A percentile compares a stretch with the other conserved stretches of the same genome.
These are phyloP conservation scores for Pinna nobilis DNA, from an alignment of 1,140 invertebrate genomes.

Conservation along the genomic window DNA sequence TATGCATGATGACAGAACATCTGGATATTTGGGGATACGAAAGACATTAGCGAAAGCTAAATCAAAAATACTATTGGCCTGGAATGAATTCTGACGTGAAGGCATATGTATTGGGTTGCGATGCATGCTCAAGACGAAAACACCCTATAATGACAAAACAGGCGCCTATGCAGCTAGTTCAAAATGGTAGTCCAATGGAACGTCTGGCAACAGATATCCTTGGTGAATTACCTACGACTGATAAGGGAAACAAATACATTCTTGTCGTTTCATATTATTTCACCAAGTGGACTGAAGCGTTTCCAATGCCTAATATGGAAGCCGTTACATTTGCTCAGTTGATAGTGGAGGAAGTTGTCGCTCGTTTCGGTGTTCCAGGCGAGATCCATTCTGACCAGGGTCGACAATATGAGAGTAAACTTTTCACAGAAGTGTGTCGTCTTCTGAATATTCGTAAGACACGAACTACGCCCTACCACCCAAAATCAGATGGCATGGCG, in stretches of 20 bases:
- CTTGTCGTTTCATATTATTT: conserved; percentile 31
- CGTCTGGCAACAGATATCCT: conserved; percentile 39
- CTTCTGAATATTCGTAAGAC: conserved; percentile 41
- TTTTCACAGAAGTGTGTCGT: conserved; percentile 35
- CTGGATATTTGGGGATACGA: conserved; percentile 1
- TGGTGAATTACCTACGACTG: background rate
- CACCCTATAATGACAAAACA: background rate
- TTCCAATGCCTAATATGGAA: conserved; percentile 47
- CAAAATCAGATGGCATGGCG: conserved; percentile 46
- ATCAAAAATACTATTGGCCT: conserved; percentile 12
- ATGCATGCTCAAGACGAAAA: background rate
- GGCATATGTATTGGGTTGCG: background rate
- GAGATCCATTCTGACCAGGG: conserved; percentile 35
- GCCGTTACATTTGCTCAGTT: too few species aligned
- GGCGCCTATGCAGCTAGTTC: conserved; percentile 9
- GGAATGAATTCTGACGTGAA: conserved; percentile 9
- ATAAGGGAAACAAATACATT: conserved; percentile 51
- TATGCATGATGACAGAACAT: background rate
- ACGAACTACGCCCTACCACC: conserved; percentile 50
- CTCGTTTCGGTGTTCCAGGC: conserved; percentile 15
- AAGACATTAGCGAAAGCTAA: conserved; percentile 1
- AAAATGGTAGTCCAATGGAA: conserved; percentile 14
- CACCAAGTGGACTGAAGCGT: conserved; percentile 51
- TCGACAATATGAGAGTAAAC: conserved; percentile 26
- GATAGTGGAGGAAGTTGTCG: too few species aligned